phyloP scores from a whole-genome alignment of 2,888 invertebrate species.

The Cantharis flavilabris region DNA sequence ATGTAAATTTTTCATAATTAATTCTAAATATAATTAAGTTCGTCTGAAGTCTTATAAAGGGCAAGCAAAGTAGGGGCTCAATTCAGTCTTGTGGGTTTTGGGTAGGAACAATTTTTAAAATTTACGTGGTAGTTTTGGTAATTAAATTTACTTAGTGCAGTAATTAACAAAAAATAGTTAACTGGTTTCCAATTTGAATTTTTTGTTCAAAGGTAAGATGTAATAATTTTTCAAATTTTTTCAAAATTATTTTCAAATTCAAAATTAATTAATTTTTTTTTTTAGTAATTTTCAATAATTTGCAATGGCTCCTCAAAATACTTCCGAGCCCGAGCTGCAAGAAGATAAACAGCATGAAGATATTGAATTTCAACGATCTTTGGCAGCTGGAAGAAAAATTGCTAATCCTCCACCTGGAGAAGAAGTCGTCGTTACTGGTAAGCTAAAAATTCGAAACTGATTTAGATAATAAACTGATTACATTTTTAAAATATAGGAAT shows the following conservation, averaged over 20 bases:
- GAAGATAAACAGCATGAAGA: not conserved
- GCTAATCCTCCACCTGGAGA: slow-evolving; percentile 64
- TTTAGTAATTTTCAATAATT: not conserved
- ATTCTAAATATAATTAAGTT: not conserved
- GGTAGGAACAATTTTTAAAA: not conserved
- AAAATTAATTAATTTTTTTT: no score
- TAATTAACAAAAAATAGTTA: not conserved
- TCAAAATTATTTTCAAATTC: not conserved
- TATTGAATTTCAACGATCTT: slow-evolving; percentile 44
- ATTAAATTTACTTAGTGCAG: not conserved
- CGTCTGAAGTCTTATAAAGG: not conserved
- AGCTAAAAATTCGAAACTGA: not conserved
- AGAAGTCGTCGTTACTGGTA: slow-evolving; percentile 69
- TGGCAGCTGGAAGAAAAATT: slow-evolving; percentile 56
- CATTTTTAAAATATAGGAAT: slow-evolving; percentile 44
- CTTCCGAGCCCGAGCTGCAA: not conserved
- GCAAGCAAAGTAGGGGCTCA: not conserved
- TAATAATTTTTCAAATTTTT: not conserved
- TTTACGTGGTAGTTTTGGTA: not conserved
- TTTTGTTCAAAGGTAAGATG: not conserved
- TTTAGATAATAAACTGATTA: not conserved
- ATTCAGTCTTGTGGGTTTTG: not conserved
- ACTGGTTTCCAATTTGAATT: not conserved
- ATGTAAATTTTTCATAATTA: not conserved
- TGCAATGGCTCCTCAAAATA: slow-evolving; percentile 13